Base-by-base conservation (phyloP, 2,888 invertebrate genomes). In the Hanleya hanleyi region DNA sequence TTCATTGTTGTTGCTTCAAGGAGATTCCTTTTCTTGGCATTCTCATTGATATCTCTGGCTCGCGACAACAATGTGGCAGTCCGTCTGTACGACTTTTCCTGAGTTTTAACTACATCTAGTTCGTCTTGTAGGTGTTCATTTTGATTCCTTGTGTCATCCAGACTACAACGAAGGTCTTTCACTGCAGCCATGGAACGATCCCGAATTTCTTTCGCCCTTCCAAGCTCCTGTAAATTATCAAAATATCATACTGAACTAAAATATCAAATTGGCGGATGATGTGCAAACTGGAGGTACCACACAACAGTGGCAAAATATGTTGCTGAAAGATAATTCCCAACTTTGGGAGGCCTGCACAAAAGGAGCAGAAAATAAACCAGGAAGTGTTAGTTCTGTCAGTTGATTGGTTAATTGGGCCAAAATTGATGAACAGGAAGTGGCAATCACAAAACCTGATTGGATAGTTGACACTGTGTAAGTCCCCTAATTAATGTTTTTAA, bases 141-240 rank as follows among this genome's bases (percentile, higher is more conserved):
- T 35, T 87, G 86, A 26, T 79, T 72, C 37, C 83, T 78, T 1
- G 84, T 83, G 70, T 85, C 84, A 38, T 83, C 82, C 47, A 87
- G 74, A 65, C 83, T 83, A 6, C 73, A 70, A 38, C 81, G 81
- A 26, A 87, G 77, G 18, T 85, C 85, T 57, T 81, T 80, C 38
- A 86, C 81, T 0, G 86, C 86, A 36, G 72, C 75, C 69, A 84
- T 83, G n/a, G 84, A 80, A 70, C 84, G 85, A 41, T 78, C 76
- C 50, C 83, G 83, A 69, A 79, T 83, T 65, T 79, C 81, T 69
- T 83, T 83, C 49, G 83, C 68, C 35, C 79, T 81, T 57, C 83
- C 81, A 50, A 86, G 75, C 61, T 85, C 83, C 86, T 87, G 77
- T 3, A 78, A 68, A 50, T 32, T 57, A 64, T n/a, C 66, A 51